Percentiles rank a stretch among this genome's conserved stretches.
phyloP scores from a whole-genome alignment of 1,140 invertebrate species.

The Drosophila kikkawai region DNA sequence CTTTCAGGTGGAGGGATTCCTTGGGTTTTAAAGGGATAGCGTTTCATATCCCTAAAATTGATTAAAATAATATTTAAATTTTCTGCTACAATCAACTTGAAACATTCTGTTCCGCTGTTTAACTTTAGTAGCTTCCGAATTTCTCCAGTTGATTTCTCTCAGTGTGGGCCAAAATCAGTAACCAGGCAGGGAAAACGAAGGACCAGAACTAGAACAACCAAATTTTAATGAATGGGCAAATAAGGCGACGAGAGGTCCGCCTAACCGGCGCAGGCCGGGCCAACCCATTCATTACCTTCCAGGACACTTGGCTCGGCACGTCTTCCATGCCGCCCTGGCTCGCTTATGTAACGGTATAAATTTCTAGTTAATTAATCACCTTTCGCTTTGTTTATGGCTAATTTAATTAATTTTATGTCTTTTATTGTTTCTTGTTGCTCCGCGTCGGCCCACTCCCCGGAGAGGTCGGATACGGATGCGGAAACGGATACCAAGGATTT shows the following conservation, averaged over 20 bases:
- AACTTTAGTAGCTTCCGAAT: background rate
- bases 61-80: too few species aligned
- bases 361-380: conserved; percentile 76
- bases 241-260: conserved; percentile 42
- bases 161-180: conserved; percentile 11
- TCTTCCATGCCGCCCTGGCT: conserved; percentile 35
- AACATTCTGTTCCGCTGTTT: too few species aligned
- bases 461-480: conserved; percentile 1
- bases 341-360: conserved; percentile 67
- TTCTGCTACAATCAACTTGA: too few species aligned
- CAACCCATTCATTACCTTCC: conserved; percentile 18
- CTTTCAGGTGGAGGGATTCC: background rate
- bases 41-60: too few species aligned
- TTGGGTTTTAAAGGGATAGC: too few species aligned
- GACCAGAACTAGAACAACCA: conserved; percentile 28
- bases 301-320: conserved; percentile 19
- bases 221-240: conserved; percentile 72
- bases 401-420: conserved; percentile 77
- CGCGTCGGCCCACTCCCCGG: background rate
- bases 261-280: conserved; percentile 4
- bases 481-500: conserved; percentile 11
- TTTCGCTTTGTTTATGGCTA: conserved; percentile 76
- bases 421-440: conserved; percentile 53
- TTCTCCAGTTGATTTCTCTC: background rate
- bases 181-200: background rate